These are phyloP conservation scores for Epinotia bilunana DNA, from an alignment of 2,888 invertebrate species.

Conservation along the genomic window DNA sequence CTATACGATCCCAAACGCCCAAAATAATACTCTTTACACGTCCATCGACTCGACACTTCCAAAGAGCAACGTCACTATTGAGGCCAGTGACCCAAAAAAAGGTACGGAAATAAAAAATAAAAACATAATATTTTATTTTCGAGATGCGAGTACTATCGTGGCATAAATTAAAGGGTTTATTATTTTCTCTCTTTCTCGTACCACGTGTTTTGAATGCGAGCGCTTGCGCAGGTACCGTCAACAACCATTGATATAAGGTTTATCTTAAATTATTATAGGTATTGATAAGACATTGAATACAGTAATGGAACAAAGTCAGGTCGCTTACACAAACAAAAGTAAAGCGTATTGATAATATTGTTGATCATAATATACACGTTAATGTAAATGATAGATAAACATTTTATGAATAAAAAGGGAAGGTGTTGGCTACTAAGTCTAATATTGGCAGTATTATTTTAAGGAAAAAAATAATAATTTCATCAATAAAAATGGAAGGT, in stretches of 20 bases:
- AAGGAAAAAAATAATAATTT: no score
- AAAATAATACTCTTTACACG: slow-evolving; percentile 45
- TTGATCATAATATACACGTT: not conserved
- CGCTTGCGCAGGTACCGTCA: slow-evolving; percentile 61
- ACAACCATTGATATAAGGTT: not conserved
- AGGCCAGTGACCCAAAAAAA: slow-evolving; percentile 81
- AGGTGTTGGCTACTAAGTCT: not conserved
- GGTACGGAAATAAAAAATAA: slow-evolving; percentile 60
- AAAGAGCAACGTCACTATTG: slow-evolving; percentile 64
- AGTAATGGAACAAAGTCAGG: not conserved
- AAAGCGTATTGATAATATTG: not conserved
- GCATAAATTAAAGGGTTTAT: slow-evolving; percentile 83
- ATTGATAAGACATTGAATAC: no score
- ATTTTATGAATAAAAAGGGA: not conserved
- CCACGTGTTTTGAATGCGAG: slow-evolving; percentile 76
- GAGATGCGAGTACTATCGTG: slow-evolving; percentile 82
- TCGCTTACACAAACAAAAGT: not conserved
- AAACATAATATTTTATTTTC: slow-evolving; percentile 81
- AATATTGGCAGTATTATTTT: not conserved
- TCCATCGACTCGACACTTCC: slow-evolving; percentile 58
- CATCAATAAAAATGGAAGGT: no score
- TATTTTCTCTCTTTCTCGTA: slow-evolving; percentile 78
- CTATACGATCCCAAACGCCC: not conserved
- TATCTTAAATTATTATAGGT: not conserved
- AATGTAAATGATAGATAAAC: not conserved